Conservation (phyloP, 2,113 vertebrate genomes). For the Echinops telfairi region DNA sequence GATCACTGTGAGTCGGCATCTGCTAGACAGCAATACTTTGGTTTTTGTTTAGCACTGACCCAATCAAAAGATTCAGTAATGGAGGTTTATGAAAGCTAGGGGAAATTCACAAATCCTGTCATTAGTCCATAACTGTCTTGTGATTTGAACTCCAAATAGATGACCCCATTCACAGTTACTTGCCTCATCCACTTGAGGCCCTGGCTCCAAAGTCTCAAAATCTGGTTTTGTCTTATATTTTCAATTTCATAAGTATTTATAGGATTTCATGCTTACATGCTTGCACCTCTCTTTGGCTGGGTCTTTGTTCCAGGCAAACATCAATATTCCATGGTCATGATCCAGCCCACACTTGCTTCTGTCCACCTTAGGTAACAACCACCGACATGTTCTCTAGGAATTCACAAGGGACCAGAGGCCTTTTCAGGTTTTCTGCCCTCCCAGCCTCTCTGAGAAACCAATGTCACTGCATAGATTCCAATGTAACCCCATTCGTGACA, state of each 20-base stretch:
- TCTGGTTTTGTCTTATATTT: conserved; percentile 2
- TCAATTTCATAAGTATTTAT: neutral
- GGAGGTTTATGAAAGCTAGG: neutral
- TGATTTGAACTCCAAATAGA: neutral
- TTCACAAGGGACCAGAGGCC: neutral
- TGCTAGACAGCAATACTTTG: too few species aligned
- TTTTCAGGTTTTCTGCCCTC: neutral
- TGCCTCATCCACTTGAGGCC: neutral
- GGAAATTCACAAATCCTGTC: neutral
- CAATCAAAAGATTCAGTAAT: neutral
- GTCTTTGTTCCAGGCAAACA: neutral
- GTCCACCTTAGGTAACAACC: neutral
- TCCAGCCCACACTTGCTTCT: neutral
- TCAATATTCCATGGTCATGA: neutral
- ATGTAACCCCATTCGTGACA: neutral
- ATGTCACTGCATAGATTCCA: neutral
- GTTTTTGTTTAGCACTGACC: too few species aligned
- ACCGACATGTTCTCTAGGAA: neutral
- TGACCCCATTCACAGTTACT: accelerated
- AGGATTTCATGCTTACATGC: neutral
- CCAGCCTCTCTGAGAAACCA: neutral
- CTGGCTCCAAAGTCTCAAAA: neutral
- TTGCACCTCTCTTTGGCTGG: too few species aligned
- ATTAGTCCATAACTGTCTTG: neutral
- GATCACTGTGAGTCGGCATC: too few species aligned